Base-by-base conservation (phyloP, 2,797 vertebrate species). In the Intellagama lesueurii region DNA sequence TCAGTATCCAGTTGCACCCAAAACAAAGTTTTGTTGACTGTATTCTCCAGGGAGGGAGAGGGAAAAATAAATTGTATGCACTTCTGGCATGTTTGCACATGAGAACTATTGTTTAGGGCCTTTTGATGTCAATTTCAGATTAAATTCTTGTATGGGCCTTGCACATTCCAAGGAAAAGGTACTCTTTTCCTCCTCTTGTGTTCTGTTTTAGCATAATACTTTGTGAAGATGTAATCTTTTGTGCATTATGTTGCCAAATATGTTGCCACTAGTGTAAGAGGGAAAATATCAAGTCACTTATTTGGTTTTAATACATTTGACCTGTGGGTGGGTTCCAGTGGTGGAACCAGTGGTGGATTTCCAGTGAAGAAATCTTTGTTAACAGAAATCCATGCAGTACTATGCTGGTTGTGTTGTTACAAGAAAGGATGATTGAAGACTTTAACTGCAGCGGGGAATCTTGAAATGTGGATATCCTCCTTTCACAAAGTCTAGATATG, bases 121-220 rank as follows among this genome's bases (percentile, higher is more conserved):
- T 91, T 90, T 88, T 88, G 70, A 47, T 91, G 66, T 2, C 56
- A 0, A 5, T 90, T 90, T 90, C 80, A 82, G 82, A 81, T 91
- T 90, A 88, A 92, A 77, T 90, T 87, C 22, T 90, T 92, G 5
- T 85, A 3, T 90, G 89, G 30, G 12, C 52, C 72, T 95, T 73
- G 56, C 79, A 17, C 30, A 49, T 84, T 90, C 81, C 92, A 85
- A 56, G 88, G 64, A 81, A 91, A 87, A 64, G 79, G 30, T 91
- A 40, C 0, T 28, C 79, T 32, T 0, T 85, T 83, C 30, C 1
- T 83, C 19, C n/a, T 28, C 17, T 88, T 4, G 35, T 87, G 17
- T 86, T 90, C 40, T 89, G 3, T 86, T 7, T 90, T 8, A 72
- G 86, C 24, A n/a, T 56, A 40, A 30, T 82, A 30, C 22, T 28